Conservation (phyloP, 2,888 invertebrate genomes). For the Cremastobaeus sp. region DNA sequence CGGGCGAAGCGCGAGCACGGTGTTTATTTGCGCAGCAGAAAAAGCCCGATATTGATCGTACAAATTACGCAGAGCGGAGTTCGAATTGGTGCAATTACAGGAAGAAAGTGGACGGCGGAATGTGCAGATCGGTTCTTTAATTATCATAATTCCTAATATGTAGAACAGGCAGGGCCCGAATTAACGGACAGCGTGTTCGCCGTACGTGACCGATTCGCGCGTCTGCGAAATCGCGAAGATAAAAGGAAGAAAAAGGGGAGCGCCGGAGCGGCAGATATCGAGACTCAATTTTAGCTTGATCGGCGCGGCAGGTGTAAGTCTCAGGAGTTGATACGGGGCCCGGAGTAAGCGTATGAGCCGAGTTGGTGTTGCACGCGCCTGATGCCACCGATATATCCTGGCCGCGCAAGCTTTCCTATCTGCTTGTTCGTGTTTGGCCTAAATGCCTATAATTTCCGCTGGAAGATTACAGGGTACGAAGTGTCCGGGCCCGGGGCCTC, state of each 20-base stretch:
- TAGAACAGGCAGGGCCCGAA: slow-evolving; percentile 17
- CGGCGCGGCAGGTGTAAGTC: slow-evolving; percentile 68
- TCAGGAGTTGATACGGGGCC: slow-evolving; percentile 48
- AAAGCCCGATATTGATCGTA: too few relatives aligned
- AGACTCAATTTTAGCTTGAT: slow-evolving; percentile 69
- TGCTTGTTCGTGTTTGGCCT: slow-evolving; percentile 73
- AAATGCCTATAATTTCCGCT: slow-evolving; percentile 77
- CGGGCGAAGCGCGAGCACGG: too few relatives aligned
- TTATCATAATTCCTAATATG: slow-evolving; percentile 45
- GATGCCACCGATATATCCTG: slow-evolving; percentile 73
- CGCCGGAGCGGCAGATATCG: slow-evolving; percentile 63
- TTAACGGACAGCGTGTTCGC: slow-evolving; percentile 37
- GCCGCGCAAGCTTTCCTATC: slow-evolving; percentile 72
- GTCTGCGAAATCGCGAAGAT: slow-evolving; percentile 43
- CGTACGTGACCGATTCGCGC: slow-evolving; percentile 52
- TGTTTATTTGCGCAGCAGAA: too few relatives aligned
- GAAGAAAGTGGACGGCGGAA: background rate
- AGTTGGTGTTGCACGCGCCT: slow-evolving; percentile 69
- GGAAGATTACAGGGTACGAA: slow-evolving; percentile 75
- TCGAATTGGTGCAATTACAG: background rate
- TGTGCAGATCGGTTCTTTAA: slow-evolving; percentile 29
- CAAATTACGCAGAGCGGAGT: too few relatives aligned
- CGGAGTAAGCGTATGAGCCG: slow-evolving; percentile 44
- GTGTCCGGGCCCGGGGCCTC: slow-evolving; percentile 57
- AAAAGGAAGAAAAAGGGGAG: slow-evolving; percentile 17